phyloP scores from a whole-genome alignment of 2,113 vertebrate species.

The Globicephala melas region DNA sequence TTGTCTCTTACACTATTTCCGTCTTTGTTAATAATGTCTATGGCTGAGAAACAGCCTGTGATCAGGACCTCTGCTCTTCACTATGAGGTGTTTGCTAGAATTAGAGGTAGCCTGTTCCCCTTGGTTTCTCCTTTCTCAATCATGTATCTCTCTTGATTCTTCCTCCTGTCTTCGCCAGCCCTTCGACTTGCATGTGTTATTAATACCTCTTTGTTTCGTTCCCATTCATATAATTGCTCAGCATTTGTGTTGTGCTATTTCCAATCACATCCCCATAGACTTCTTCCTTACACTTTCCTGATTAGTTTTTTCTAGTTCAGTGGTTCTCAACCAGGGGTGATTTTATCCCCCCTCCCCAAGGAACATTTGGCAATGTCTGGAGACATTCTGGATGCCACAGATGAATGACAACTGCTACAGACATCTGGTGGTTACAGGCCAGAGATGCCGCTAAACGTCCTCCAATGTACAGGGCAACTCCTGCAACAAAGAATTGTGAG shows the following conservation, averaged over 20 bases:
- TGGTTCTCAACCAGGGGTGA: not conserved
- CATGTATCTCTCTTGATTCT: not conserved
- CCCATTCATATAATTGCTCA: not conserved
- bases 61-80: not conserved
- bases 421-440: not conserved
- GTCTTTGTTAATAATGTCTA: not conserved
- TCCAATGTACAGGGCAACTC: not conserved
- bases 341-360: not conserved
- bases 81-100: not conserved
- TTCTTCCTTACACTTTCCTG: not conserved
- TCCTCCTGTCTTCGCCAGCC: not conserved
- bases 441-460: not conserved
- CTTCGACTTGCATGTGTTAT: not conserved
- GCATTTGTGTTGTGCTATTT: not conserved
- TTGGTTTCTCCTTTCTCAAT: not conserved
- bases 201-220: not conserved
- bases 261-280: not conserved
- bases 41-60: not conserved
- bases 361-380: not conserved
- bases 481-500: not conserved
- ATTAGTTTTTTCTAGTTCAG: not conserved
- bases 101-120: not conserved
- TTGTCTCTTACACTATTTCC: slow-evolving; percentile 13
- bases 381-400: not conserved
- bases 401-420: not conserved